Evolutionary conservation across 2,888 invertebrate species (phyloP).

Genomic region (Tridacna gigas): DNA sequence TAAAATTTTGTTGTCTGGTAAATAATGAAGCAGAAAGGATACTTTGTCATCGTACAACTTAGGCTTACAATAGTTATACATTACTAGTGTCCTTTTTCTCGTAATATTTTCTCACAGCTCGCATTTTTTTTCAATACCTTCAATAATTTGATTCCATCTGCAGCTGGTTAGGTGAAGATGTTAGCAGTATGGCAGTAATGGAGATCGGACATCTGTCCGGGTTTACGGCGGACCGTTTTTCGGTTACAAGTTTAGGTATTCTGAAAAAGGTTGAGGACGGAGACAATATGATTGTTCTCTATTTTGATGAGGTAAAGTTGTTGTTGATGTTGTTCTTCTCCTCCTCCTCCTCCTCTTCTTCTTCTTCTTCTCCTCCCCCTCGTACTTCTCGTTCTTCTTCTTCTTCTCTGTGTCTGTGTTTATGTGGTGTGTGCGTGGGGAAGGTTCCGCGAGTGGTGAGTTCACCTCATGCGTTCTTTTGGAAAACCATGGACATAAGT

Average conservation of each 20-base stretch:
- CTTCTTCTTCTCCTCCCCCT: no score
- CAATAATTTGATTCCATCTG: background rate
- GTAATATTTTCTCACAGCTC: no score
- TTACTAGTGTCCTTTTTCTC: background rate
- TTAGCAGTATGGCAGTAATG: constrained; percentile 41
- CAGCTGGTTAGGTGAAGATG: constrained; percentile 40
- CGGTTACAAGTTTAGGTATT: constrained; percentile 27
- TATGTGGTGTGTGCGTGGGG: no score
- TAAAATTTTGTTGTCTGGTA: no score
- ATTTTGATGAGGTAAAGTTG: constrained; percentile 84
- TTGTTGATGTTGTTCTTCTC: no score
- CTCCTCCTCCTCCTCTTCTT: no score
- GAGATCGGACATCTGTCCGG: constrained; percentile 39
- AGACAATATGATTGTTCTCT: constrained; percentile 82
- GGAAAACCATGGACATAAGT: no score
- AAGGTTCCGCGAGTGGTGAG: no score
- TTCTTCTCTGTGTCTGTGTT: no score
- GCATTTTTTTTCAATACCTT: background rate
- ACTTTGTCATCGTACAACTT: background rate
- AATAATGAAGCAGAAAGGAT: no score
- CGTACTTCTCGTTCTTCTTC: no score
- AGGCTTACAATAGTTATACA: background rate
- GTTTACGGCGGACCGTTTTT: constrained; percentile 34
- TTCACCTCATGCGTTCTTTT: no score
- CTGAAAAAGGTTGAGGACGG: constrained; percentile 83